Evolutionary conservation across 1,140 invertebrate species (phyloP).

Genomic region (Dryas iulia): DNA sequence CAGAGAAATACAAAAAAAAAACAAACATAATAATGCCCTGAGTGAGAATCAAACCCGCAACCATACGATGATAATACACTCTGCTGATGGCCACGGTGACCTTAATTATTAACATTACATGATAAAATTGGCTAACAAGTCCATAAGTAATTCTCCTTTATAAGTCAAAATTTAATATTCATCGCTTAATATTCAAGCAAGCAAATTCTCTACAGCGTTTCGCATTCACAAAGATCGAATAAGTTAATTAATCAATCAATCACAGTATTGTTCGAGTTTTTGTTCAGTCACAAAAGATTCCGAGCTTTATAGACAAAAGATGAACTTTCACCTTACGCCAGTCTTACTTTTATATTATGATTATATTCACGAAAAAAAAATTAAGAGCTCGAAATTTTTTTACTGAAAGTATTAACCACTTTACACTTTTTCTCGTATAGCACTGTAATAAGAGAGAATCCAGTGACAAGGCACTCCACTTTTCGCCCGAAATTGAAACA

Average conservation of each 20-base stretch:
- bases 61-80: no score
- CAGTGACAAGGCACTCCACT: no score
- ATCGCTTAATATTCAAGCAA: not conserved
- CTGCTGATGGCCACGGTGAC: no score
- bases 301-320: slow-evolving; percentile 50
- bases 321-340: slow-evolving; percentile 60
- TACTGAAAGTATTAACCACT: no score
- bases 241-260: slow-evolving; percentile 71
- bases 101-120: no score
- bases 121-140: not conserved
- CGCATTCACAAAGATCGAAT: slow-evolving; percentile 35
- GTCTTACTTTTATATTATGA: slow-evolving; percentile 51
- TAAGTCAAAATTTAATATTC: slow-evolving; percentile 14
- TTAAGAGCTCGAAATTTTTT: no score
- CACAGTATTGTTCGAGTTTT: slow-evolving; percentile 58
- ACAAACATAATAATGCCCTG: no score
- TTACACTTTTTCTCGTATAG: no score
- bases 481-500: no score
- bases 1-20: no score
- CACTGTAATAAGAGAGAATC: no score
- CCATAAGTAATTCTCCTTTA: not conserved
- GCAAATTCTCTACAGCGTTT: slow-evolving; percentile 11
- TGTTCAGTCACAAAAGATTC: slow-evolving; percentile 60
- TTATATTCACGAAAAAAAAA: slow-evolving; percentile 1
- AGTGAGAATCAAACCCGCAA: no score